Evolutionary conservation across 2,888 invertebrate genomes (phyloP).

Genomic region (Drepana falcataria): DNA sequence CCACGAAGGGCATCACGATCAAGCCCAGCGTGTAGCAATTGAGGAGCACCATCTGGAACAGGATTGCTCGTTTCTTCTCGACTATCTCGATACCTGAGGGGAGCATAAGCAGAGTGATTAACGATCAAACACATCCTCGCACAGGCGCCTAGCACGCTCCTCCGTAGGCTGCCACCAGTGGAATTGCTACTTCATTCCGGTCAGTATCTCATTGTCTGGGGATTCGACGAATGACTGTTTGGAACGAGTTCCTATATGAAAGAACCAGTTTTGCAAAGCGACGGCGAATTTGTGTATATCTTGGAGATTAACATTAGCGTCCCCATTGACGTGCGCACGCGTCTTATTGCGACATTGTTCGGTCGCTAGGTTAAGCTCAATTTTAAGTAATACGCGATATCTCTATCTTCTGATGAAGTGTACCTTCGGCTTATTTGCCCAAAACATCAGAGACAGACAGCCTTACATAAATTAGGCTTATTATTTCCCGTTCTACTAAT

Average conservation of each 20-base stretch:
- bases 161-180: neutral
- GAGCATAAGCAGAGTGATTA: neutral
- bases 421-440: no score
- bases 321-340: no score
- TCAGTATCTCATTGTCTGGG: neutral
- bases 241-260: neutral
- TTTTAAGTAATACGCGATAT: no score
- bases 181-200: no score
- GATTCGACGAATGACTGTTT: neutral
- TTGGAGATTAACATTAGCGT: neutral
- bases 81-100: slow-evolving; percentile 64
- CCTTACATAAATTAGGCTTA: no score
- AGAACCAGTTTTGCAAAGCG: neutral
- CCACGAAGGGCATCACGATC: slow-evolving; percentile 62
- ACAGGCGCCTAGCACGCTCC: no score
- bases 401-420: no score
- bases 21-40: slow-evolving; percentile 65
- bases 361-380: neutral
- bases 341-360: neutral
- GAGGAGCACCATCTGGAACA: slow-evolving; percentile 66
- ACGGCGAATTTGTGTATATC: neutral
- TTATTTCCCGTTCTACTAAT: no score
- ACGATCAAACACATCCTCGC: neutral
- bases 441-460: no score
- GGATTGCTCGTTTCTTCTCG: slow-evolving; percentile 57